These are phyloP conservation scores for Apocrypta bakeri DNA, from an alignment of 1,140 invertebrate genomes.

Conservation along the genomic window DNA sequence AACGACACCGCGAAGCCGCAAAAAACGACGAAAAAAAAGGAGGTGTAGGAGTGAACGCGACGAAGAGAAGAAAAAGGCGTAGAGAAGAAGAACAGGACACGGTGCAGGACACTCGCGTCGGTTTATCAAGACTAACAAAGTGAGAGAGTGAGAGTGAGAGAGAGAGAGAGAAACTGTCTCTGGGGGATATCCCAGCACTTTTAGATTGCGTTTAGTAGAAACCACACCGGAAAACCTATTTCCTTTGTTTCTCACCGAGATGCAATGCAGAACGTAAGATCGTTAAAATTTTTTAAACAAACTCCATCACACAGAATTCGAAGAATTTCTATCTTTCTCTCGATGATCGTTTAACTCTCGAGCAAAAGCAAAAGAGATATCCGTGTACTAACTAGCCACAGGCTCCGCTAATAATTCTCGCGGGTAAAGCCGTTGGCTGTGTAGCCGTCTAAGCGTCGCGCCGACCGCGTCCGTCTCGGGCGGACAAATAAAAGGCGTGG, in stretches of 20 bases:
- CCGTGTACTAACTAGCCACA: too few species aligned
- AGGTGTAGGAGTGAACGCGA: not conserved
- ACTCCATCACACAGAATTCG: too few species aligned
- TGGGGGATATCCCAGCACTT: not conserved
- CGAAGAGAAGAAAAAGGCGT: not conserved
- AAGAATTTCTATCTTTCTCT: too few species aligned
- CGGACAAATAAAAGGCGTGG: conserved; percentile 61
- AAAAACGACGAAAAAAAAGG: conserved; percentile 11
- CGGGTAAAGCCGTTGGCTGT: conserved; percentile 63
- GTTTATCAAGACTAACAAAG: not conserved
- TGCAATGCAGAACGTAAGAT: too few species aligned
- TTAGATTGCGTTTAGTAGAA: too few species aligned
- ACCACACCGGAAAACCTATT: too few species aligned
- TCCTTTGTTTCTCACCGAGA: too few species aligned
- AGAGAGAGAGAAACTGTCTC: too few species aligned
- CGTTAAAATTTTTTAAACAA: too few species aligned
- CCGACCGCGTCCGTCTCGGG: conserved; percentile 65
- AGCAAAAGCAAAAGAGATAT: too few species aligned
- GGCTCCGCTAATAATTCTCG: conserved; percentile 70
- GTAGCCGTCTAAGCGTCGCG: conserved; percentile 70
- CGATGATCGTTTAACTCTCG: too few species aligned
- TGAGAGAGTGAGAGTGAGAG: too few species aligned
- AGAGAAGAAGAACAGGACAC: not conserved
- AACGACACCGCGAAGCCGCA: not conserved
- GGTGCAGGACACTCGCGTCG: not conserved